Percentiles rank a stretch among this genome's conserved stretches.
Evolutionary conservation across 2,888 invertebrate genomes (phyloP).

Genomic region (Orthosia incerta): DNA sequence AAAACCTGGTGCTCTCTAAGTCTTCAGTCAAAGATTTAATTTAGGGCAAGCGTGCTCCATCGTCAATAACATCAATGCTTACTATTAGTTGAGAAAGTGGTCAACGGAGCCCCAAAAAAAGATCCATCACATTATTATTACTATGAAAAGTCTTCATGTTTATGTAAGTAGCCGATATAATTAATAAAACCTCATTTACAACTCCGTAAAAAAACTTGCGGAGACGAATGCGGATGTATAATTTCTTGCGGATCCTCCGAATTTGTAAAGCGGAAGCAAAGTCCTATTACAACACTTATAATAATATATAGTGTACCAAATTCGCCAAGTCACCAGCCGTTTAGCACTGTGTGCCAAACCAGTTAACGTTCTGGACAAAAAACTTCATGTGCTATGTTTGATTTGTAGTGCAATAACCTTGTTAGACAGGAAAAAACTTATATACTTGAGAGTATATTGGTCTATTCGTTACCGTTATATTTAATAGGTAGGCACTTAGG

Average conservation of each 20-base stretch:
- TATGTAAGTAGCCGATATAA: no score
- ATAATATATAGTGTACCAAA: slow-evolving; percentile 9
- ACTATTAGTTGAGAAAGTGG: no score
- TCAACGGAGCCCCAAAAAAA: no score
- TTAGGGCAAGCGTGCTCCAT: no score
- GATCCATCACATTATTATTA: no score
- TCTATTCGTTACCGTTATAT: slow-evolving; percentile 37
- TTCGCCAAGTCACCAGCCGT: slow-evolving; percentile 56
- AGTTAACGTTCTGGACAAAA: slow-evolving; percentile 52
- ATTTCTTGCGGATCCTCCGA: neutral
- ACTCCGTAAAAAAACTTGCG: neutral
- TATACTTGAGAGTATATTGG: slow-evolving; percentile 19
- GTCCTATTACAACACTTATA: neutral
- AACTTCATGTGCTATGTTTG: slow-evolving; percentile 51
- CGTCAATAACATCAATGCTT: no score
- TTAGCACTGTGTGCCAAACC: slow-evolving; percentile 64
- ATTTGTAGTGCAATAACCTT: slow-evolving; percentile 58
- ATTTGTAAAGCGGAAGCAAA: neutral
- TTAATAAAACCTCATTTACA: neutral
- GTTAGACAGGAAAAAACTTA: slow-evolving; percentile 16
- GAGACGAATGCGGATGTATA: neutral
- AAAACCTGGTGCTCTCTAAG: no score
- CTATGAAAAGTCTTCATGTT: no score
- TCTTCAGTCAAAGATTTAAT: no score
- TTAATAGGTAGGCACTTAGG: slow-evolving; percentile 11